Evolutionary conservation across 2,113 vertebrate species (phyloP), one percentile per base, ranked within the genome.

Genomic region (Mormyrus lacerda): DNA sequence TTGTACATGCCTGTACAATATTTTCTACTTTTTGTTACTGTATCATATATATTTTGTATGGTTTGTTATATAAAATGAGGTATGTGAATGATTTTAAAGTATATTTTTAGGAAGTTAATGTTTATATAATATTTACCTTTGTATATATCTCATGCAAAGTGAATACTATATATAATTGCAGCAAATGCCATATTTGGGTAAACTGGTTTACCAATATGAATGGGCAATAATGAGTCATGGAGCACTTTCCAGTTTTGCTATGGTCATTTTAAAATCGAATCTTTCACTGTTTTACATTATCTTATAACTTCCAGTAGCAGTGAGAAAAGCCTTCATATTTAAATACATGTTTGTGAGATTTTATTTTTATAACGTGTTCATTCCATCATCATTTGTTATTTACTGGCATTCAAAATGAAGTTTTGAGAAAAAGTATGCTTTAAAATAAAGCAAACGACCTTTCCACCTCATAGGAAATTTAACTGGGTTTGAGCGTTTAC

Each of bases 21-120:
- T 96, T 94, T 95, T 94, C 92, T 93, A 93, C 89, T 94, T 91
- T 91, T 92, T 93, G 91, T 90, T 91, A 93, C 84, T 84, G 27
- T 69, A 94, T 6, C 19, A 55, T 42, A 90, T 95, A 92, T 95
- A 95, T 96, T 95, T 96, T 96, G 89, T 92, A 95, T 92, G 88
- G 58, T 89, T 91, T 92, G 93, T 96, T 96, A 89, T 95, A 94
- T 90, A 51, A 15, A 53, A 53, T 87, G 44, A 42, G 82, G 24
- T 47, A 47, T 84, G 24, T 45, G 8, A 45, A 47, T 47, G 42
- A 45, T n/a, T 84, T 84, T 84, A 47, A 84, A 84, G 76, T 84
- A 47, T 84, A 47, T 47, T 84, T 84, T 84, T 44, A 47, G 35
- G 44, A 47, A 84, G 35, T 42, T 39, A 84, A 84, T 84, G 44